Conservation (phyloP, 2,113 vertebrate species). For the Silurus meridionalis region DNA sequence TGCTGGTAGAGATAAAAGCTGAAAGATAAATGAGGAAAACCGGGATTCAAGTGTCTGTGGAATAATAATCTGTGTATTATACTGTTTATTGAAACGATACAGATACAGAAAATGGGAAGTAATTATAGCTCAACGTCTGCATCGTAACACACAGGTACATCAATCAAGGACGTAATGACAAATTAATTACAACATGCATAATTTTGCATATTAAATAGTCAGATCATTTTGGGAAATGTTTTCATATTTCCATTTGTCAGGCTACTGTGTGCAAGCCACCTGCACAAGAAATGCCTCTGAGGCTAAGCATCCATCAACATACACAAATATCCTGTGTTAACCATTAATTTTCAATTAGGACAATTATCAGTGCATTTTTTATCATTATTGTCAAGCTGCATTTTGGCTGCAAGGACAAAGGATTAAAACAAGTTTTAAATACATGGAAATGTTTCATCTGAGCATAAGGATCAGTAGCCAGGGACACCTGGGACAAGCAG, state of each 20-base stretch:
- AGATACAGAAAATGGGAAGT: slow-evolving; percentile 61
- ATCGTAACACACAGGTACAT: slow-evolving; percentile 59
- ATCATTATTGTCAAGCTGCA: neutral
- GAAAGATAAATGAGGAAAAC: slow-evolving; percentile 84
- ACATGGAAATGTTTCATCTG: neutral
- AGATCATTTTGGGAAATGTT: slow-evolving; percentile 35
- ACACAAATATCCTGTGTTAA: neutral
- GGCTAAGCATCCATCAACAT: neutral
- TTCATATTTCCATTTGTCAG: slow-evolving; percentile 29
- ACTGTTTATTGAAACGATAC: slow-evolving; percentile 58
- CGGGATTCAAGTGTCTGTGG: slow-evolving; percentile 66
- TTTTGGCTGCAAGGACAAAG: neutral
- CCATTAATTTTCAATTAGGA: neutral
- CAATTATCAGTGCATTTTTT: neutral
- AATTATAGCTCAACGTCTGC: slow-evolving; percentile 64
- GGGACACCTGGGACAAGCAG: neutral
- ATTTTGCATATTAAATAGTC: slow-evolving; percentile 63
- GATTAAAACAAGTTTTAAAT: neutral
- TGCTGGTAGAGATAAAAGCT: slow-evolving; percentile 93
- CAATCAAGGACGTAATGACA: slow-evolving; percentile 66
- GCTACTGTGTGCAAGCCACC: slow-evolving; percentile 37
- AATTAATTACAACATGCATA: slow-evolving; percentile 71
- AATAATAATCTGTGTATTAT: slow-evolving; percentile 69
- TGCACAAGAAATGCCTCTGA: slow-evolving; percentile 4
- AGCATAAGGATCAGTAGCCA: neutral